These are phyloP conservation scores for Aphelocoma coerulescens DNA, from an alignment of 2,113 vertebrate species.

Conservation along the genomic window DNA sequence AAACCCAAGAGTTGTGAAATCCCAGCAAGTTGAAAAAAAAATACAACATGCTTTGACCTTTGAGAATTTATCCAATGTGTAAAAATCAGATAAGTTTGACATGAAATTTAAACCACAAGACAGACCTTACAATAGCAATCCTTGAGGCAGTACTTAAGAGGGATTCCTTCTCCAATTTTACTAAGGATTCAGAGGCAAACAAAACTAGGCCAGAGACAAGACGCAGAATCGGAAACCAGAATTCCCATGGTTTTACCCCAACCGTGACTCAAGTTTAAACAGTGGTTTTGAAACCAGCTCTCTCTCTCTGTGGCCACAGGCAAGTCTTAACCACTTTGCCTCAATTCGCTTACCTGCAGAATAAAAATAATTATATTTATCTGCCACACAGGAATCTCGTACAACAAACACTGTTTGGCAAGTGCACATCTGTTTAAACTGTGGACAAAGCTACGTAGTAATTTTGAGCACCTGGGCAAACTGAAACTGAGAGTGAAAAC, in stretches of 20 bases:
- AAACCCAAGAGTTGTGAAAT: constrained; percentile 16
- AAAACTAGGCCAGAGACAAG: constrained; percentile 2
- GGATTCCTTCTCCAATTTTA: background rate
- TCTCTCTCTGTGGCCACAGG: constrained; percentile 33
- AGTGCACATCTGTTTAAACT: background rate
- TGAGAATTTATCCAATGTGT: background rate
- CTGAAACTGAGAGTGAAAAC: constrained; percentile 28
- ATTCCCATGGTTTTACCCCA: constrained; percentile 44
- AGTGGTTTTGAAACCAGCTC: constrained; percentile 27
- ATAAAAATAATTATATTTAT: constrained; percentile 41
- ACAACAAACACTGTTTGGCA: background rate
- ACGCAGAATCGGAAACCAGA: background rate
- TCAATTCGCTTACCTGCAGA: constrained; percentile 23
- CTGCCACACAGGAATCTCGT: background rate
- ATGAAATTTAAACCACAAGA: background rate
- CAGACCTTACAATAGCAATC: background rate
- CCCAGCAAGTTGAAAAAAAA: background rate
- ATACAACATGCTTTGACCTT: background rate
- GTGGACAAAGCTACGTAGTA: background rate
- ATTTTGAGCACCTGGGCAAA: background rate
- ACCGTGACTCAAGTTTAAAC: constrained; percentile 37
- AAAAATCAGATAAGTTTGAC: background rate
- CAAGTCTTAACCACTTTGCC: constrained; percentile 11
- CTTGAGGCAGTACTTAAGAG: background rate
- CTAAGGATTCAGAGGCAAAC: background rate